Base-by-base conservation (phyloP, 2,888 invertebrate genomes). In the Agrotis segetum region DNA sequence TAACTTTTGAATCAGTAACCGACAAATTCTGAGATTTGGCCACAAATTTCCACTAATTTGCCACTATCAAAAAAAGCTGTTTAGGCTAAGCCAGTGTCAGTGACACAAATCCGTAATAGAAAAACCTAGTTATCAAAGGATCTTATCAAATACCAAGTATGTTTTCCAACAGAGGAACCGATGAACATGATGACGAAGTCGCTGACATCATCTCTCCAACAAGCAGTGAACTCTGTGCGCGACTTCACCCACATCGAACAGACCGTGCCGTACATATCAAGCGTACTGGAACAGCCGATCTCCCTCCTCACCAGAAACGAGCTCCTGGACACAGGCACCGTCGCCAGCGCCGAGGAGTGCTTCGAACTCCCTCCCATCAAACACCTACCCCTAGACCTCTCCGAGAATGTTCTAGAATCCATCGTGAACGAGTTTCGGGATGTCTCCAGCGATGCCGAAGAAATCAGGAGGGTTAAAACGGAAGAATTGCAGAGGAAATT, bases 331-430 rank as follows among this genome's bases (percentile, higher is more conserved):
- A 90, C 89, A 16, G 92, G 90, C 19, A 87, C 94, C 0, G 97
- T 90, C 46, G 85, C 89, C 16, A 97, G 96, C 85, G 98, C 98
- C 0, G 98, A 98, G 87, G 98, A 98, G 90, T 98, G 98, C 77
- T 97, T 97, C 87, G 98, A 98, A 91, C 89, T 97, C 61, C 97
- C 98, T 4, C 97, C 97, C 1, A 95, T 97, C 14, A 96, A 96
- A 82, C 92, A 94, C 6, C 88, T 97, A 0, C 95, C 96, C 1
- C 83, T 89, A 3, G 96, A 96, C 83, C 91, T 97, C 19, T 91
- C 95, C 0, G 90, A 88, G 14, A 92, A 94, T 71, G 94, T 96
- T 11, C 81, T 96, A 1, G 92, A 95, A 82, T 96, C 95, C 6
- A 96, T 96, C 44, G 88, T 95, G 5, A 94, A 95, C 79, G 95